phyloP scores from a whole-genome alignment of 2,113 vertebrate genomes.

The Origma solitaria region DNA sequence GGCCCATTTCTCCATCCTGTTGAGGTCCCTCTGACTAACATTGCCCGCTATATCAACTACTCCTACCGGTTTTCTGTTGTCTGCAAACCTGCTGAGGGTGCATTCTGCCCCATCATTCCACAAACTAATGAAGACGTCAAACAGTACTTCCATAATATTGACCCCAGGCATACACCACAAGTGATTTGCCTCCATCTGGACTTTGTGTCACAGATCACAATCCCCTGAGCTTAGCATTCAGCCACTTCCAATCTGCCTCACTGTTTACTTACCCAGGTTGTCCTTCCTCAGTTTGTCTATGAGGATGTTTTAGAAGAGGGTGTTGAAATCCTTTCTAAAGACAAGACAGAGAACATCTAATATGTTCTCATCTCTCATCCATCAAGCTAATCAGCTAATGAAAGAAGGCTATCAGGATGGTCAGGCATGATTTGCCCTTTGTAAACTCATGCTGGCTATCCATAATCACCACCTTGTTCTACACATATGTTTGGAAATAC shows the following conservation, averaged over 20 bases:
- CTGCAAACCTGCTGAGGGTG: background rate
- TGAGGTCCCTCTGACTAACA: background rate
- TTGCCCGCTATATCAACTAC: background rate
- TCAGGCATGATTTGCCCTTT: background rate
- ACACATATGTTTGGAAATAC: background rate
- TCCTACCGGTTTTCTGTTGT: background rate
- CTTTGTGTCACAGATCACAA: background rate
- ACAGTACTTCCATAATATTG: background rate
- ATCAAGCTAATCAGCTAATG: background rate
- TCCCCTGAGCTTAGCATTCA: background rate
- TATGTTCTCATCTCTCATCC: background rate
- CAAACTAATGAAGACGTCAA: background rate
- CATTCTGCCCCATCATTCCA: background rate
- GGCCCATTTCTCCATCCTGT: background rate
- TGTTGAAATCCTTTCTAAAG: background rate
- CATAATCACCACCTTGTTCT: background rate
- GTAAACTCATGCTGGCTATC: background rate
- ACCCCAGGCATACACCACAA: background rate
- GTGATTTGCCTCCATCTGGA: background rate
- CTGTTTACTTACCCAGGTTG: background rate
- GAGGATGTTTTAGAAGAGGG: background rate
- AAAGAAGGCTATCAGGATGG: background rate
- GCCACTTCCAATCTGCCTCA: background rate
- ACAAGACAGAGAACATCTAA: background rate
- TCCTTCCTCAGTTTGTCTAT: background rate